Conservation (phyloP, 2,888 invertebrate species). For the Caenorhabditis sp. region DNA sequence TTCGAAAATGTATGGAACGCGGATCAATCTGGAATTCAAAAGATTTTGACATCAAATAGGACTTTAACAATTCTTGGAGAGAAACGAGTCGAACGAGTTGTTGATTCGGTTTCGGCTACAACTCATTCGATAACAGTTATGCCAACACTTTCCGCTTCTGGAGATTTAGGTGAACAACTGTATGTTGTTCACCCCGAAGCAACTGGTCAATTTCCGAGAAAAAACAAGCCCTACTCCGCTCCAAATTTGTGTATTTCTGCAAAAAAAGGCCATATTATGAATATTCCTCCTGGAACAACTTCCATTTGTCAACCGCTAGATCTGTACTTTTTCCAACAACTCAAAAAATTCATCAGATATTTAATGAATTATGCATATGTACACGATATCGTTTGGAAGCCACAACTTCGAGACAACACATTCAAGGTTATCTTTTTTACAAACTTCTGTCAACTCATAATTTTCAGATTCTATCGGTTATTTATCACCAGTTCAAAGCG, state of each 20-base stretch:
- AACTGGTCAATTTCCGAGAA: conserved; percentile 18
- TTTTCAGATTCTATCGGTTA: too few species aligned
- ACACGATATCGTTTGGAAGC: background rate
- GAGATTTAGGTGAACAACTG: conserved; percentile 9
- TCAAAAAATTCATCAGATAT: background rate
- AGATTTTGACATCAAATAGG: conserved; percentile 14
- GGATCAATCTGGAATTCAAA: conserved; percentile 30
- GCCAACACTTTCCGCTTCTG: conserved; percentile 25
- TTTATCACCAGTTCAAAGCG: too few species aligned
- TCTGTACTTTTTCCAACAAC: conserved; percentile 16
- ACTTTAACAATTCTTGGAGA: conserved; percentile 16
- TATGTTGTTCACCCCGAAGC: conserved; percentile 24
- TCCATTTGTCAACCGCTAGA: conserved; percentile 27
- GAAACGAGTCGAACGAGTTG: conserved; percentile 8
- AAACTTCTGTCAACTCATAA: too few species aligned
- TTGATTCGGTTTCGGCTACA: conserved; percentile 4
- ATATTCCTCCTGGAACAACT: conserved; percentile 31
- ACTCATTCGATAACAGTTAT: conserved; percentile 27
- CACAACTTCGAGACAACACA: background rate
- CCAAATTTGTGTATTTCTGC: conserved; percentile 14
- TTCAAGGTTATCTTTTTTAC: too few species aligned
- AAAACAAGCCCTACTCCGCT: background rate
- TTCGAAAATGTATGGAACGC: conserved; percentile 7
- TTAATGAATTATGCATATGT: background rate
- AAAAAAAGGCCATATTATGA: conserved; percentile 27